Percentiles rank a stretch among this genome's conserved stretches.
Conservation (phyloP, 2,797 vertebrate genomes). For the Sylvia borin region DNA sequence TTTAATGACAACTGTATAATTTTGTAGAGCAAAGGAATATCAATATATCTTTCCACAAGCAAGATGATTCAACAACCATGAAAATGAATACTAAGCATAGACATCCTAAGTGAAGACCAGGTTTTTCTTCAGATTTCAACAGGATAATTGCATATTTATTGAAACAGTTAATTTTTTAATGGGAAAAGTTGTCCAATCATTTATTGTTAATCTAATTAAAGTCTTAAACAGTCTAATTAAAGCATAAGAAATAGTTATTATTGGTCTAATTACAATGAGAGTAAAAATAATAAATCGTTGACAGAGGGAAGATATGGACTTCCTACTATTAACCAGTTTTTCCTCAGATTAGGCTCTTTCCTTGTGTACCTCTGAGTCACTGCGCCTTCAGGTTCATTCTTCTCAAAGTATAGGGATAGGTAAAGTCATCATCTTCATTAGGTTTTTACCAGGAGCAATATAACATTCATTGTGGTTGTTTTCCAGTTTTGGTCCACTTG, state of each 20-base stretch:
- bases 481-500: background rate
- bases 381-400: background rate
- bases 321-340: background rate
- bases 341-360: background rate
- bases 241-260: background rate
- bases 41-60: background rate
- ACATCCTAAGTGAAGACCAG: background rate
- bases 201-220: background rate
- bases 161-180: background rate
- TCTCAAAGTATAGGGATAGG: rapidly evolving
- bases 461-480: background rate
- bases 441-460: background rate
- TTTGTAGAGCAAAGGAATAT: background rate
- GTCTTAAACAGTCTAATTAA: background rate
- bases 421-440: background rate
- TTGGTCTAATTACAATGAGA: background rate
- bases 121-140: background rate
- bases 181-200: background rate
- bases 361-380: rapidly evolving
- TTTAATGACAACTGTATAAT: background rate
- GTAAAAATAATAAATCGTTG: background rate
- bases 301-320: background rate
- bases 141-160: background rate
- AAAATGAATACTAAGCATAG: background rate
- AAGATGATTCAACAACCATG: background rate